These are phyloP conservation scores for Apocrypta bakeri DNA, from an alignment of 1,140 invertebrate genomes.

Conservation along the genomic window DNA sequence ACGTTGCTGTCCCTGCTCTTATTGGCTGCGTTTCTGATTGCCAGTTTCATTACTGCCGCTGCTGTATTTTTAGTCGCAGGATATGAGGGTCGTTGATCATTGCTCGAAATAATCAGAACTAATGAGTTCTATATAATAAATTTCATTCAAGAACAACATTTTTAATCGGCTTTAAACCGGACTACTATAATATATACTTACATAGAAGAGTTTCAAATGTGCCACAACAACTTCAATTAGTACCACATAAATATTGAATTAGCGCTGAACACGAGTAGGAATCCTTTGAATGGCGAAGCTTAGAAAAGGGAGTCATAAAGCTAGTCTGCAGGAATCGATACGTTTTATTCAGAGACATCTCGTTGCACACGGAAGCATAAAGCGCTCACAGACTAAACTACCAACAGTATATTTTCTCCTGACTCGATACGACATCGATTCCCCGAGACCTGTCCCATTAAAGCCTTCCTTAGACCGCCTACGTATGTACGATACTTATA, in stretches of 20 bases:
- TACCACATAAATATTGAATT: too few relatives aligned
- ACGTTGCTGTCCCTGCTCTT: not conserved
- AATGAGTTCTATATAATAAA: too few relatives aligned
- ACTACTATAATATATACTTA: too few relatives aligned
- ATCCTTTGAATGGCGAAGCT: not conserved
- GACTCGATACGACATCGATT: not conserved
- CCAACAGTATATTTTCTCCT: not conserved
- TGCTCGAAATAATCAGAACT: not conserved
- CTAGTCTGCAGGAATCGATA: not conserved
- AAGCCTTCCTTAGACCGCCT: not conserved
- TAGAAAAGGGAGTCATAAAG: not conserved
- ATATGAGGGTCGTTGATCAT: not conserved
- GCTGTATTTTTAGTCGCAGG: not conserved
- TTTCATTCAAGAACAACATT: too few relatives aligned
- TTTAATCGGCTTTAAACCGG: too few relatives aligned
- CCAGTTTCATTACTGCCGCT: not conserved
- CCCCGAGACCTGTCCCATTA: not conserved
- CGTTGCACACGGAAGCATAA: not conserved
- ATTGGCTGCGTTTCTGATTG: not conserved
- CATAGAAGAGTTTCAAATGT: too few relatives aligned
- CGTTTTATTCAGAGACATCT: not conserved
- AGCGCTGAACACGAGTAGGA: too few relatives aligned
- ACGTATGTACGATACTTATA: not conserved
- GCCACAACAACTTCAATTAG: too few relatives aligned
- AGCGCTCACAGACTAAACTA: not conserved